Conservation (phyloP, 2,113 vertebrate species). For the Pogona vitticeps region DNA sequence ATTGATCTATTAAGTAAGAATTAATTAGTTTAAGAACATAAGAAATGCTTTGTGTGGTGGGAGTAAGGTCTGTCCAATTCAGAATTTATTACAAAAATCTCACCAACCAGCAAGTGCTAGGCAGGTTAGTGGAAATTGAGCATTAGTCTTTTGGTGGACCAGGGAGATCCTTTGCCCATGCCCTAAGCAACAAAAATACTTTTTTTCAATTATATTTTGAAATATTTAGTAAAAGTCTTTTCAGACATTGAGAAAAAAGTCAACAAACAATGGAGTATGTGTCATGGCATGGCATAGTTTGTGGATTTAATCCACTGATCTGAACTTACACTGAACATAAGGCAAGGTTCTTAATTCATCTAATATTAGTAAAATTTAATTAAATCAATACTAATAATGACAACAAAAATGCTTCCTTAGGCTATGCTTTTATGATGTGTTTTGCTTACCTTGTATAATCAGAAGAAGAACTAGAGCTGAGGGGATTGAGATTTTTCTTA, state of each 20-base stretch:
- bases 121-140: not conserved
- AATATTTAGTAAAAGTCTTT: not conserved
- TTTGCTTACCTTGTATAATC: slow-evolving; percentile 46
- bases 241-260: not conserved
- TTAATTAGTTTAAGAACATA: not conserved
- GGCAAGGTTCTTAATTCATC: not conserved
- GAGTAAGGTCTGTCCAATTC: not conserved
- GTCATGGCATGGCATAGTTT: not conserved
- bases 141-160: not conserved
- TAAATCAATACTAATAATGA: not conserved
- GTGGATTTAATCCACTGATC: not conserved
- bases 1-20: not conserved
- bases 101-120: not conserved
- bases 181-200: not conserved
- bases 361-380: not conserved
- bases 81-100: not conserved
- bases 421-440: not conserved
- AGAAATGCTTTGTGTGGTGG: not conserved
- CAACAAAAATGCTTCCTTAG: not conserved
- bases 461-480: slow-evolving; percentile 35
- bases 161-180: not conserved
- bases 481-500: slow-evolving; percentile 31
- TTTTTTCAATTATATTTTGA: not conserved
- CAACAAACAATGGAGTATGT: not conserved
- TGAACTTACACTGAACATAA: not conserved